Conservation (phyloP, 1,140 invertebrate species). For the Cheumatopsyche charites region DNA sequence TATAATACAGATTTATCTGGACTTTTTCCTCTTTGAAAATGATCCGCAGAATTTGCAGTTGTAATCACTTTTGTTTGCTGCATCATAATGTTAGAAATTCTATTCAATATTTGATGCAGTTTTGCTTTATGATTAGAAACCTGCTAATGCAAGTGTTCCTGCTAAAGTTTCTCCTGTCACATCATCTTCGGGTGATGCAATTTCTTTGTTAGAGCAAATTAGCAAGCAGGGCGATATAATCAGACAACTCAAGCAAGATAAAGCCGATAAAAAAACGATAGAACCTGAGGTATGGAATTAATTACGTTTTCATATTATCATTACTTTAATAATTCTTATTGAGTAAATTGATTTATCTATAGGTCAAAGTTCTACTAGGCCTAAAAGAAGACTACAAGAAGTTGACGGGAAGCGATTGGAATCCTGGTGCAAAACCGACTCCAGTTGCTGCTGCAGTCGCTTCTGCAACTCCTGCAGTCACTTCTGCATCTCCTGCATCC, state of each 20-base stretch:
- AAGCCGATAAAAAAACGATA: constrained; percentile 64
- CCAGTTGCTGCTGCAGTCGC: constrained; percentile 29
- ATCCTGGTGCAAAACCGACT: constrained; percentile 54
- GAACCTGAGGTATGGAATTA: constrained; percentile 53
- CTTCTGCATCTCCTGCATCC: constrained; percentile 32
- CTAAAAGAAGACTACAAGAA: constrained; percentile 74
- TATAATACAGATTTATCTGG: no score
- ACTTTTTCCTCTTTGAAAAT: no score
- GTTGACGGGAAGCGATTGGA: constrained; percentile 69
- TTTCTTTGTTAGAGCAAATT: constrained; percentile 54
- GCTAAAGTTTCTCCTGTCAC: constrained; percentile 29
- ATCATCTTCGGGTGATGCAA: constrained; percentile 38
- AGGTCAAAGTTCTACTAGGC: constrained; percentile 67
- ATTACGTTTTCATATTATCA: constrained; percentile 15
- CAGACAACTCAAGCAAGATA: constrained; percentile 70
- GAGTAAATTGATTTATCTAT: neutral
- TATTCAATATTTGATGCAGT: neutral
- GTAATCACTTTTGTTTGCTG: no score
- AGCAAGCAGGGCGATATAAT: constrained; percentile 73
- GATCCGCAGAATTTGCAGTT: no score
- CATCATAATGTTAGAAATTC: no score
- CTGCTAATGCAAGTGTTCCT: constrained; percentile 29
- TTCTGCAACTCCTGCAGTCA: constrained; percentile 30
- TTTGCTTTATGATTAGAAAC: neutral
- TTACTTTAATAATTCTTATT: neutral